These are phyloP conservation scores for Poecilia picta DNA, from an alignment of 2,797 vertebrate genomes.

Conservation along the genomic window DNA sequence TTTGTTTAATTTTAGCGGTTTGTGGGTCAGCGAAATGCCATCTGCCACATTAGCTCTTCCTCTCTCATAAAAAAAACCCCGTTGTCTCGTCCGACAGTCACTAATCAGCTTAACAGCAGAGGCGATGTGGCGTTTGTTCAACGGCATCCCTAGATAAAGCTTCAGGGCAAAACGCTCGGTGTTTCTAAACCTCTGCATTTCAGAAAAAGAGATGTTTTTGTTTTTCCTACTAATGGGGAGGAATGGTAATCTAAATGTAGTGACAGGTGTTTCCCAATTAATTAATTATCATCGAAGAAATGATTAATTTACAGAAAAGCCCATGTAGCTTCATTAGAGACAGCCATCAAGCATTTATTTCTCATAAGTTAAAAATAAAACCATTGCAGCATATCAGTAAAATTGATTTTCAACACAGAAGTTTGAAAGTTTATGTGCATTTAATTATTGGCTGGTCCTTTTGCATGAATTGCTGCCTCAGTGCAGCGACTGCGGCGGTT, in stretches of 20 bases:
- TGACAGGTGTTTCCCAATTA: neutral
- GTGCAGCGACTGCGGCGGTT: neutral
- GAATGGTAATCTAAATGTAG: neutral
- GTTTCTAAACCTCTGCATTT: constrained; percentile 9
- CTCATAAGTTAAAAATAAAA: neutral
- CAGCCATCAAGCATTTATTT: neutral
- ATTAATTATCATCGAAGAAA: neutral
- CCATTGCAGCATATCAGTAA: neutral
- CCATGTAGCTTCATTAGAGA: neutral
- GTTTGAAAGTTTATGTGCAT: neutral
- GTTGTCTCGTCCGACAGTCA: constrained; percentile 11
- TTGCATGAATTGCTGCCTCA: neutral
- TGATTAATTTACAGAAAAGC: neutral
- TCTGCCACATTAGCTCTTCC: constrained; percentile 51
- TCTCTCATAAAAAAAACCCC: constrained; percentile 2
- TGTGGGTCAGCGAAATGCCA: constrained; percentile 42
- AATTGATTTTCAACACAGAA: no score
- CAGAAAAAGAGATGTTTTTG: neutral
- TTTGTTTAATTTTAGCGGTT: constrained; percentile 21
- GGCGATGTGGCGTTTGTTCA: constrained; percentile 30
- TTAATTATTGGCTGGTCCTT: neutral
- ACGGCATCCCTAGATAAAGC: constrained; percentile 45
- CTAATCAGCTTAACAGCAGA: constrained; percentile 52
- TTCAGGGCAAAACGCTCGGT: constrained; percentile 11
- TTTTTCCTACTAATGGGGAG: neutral